Evolutionary conservation across 2,888 invertebrate genomes (phyloP), one percentile per base, ranked within the genome.

Genomic region (Hirtodrosophila trivittata): DNA sequence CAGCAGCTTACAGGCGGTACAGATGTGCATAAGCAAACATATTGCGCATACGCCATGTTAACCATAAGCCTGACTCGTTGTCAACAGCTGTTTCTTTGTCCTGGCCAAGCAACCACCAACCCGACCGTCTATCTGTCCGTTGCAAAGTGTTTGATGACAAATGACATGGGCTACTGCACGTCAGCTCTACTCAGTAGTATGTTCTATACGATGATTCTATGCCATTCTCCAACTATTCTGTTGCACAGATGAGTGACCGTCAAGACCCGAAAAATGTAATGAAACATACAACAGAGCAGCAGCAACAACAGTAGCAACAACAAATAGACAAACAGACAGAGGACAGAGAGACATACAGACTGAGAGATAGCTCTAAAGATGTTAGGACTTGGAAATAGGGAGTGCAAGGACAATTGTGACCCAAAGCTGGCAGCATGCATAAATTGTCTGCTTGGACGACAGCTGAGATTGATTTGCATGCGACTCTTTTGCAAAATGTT

Each of bases 21-120:
- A 67, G 52, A 63, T 65, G 62, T 78, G 74, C 58, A 57, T 47
- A 66, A 58, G 73, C 73, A 86, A 83, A 86, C 76, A 87, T 70
- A 82, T 86, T 87, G 87, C 70, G 70, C 77, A 86, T 86, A 86
- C 76, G 87, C 82, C 77, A 86, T 84, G 87, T 87, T 80, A 82
- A 66, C 87, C 86, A 63, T 70, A 85, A 71, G 87, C 86, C 87
- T 80, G 64, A 58, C 86, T 70, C 86, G 64, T 77, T 87, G 78
- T 74, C 75, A 78, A 82, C 86, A 78, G 78, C 86, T 78, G 87
- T 77, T 82, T 73, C 69, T 65, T 63, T 65, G 59, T 58, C 50
- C 60, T 55, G 47, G 46, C 67, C 41, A 33, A 41, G 32, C 39
- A 32, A 10, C 38, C 30, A 9, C 9, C 49, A 1, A 18, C 4